phyloP scores from a whole-genome alignment of 2,888 invertebrate genomes.

The Lagria hirta region DNA sequence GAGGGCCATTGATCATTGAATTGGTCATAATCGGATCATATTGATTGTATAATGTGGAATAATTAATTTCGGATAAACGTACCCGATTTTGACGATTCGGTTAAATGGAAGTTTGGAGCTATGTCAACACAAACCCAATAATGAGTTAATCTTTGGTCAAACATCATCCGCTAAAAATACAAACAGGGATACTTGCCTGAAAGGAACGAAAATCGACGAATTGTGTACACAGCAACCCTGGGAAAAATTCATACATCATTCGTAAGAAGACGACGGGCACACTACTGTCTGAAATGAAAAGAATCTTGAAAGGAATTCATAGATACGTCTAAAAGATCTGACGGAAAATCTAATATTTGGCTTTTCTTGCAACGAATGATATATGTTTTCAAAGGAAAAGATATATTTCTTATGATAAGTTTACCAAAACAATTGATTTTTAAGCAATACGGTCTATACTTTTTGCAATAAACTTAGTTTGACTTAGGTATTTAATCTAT shows the following conservation, averaged over 20 bases:
- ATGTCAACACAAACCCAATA: constrained; percentile 3
- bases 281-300: constrained; percentile 1
- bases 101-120: constrained; percentile 3
- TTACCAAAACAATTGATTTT: no score
- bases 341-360: constrained; percentile 24
- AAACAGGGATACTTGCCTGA: no score
- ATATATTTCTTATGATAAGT: no score
- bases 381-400: constrained; percentile 15
- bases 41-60: constrained; percentile 18
- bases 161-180: no score
- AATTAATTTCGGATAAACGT: constrained; percentile 13
- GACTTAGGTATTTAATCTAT: no score
- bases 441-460: no score
- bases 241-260: constrained; percentile 1
- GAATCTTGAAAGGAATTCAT: constrained; percentile 19
- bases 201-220: background rate
- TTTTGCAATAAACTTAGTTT: no score
- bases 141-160: constrained; percentile 6
- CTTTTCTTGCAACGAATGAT: constrained; percentile 19
- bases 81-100: constrained; percentile 7
- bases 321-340: constrained; percentile 15
- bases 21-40: constrained; percentile 15
- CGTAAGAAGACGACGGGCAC: background rate
- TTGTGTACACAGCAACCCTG: background rate
- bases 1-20: constrained; percentile 13